These are phyloP conservation scores for Chrysocyon brachyurus DNA, from an alignment of 2,797 vertebrate genomes.

Conservation along the genomic window DNA sequence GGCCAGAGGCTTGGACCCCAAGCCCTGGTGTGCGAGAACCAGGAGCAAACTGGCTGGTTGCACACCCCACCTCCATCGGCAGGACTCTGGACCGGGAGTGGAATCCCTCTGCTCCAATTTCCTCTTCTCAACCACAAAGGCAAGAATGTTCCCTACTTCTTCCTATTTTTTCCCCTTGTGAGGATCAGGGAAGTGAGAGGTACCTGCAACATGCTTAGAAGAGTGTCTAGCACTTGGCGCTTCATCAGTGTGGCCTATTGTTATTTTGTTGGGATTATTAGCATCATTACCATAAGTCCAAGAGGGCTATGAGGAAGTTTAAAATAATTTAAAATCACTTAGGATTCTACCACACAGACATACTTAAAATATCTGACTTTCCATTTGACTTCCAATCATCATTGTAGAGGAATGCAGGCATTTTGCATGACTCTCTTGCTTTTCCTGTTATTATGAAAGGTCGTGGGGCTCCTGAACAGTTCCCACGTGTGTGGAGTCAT, in stretches of 20 bases:
- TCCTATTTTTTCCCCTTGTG: background rate
- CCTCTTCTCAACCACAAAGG: background rate
- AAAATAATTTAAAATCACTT: background rate
- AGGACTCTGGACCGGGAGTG: no score
- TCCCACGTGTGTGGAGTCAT: fast-evolving
- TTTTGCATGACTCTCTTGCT: fast-evolving
- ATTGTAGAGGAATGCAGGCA: fast-evolving
- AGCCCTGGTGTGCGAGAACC: background rate
- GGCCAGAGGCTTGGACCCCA: background rate
- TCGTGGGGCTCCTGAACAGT: no score
- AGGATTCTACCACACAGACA: background rate
- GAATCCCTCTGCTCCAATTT: no score
- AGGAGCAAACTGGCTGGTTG: background rate
- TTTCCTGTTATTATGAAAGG: fast-evolving
- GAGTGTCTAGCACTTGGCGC: fast-evolving
- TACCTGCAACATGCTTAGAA: fast-evolving
- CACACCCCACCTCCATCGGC: background rate
- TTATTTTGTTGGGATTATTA: background rate
- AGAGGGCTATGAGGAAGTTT: background rate
- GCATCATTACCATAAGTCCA: background rate
- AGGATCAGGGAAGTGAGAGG: background rate
- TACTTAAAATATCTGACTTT: background rate
- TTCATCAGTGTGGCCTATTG: fast-evolving
- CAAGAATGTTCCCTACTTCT: background rate
- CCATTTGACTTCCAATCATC: background rate